Evolutionary conservation across 2,113 vertebrate species (phyloP), one percentile per base, ranked within the genome.

Genomic region (Turnix velox): DNA sequence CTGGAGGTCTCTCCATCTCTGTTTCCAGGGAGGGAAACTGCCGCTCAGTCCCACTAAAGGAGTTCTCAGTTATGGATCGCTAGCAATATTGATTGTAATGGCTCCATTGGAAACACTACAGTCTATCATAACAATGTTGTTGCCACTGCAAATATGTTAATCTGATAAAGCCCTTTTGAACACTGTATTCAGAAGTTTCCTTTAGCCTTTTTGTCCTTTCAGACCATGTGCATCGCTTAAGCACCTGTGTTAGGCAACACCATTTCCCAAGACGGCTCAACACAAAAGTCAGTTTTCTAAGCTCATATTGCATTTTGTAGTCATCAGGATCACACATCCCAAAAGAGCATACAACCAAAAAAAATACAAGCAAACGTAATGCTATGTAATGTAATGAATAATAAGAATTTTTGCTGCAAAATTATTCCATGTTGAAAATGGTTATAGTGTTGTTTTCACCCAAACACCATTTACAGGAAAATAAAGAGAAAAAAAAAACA

Each of bases 51-150:
- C 55, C 63, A n/a, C 84, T 90, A 84, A 96, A 77, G 92, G 71
- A 95, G 69, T 89, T 85, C 73, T 96, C 85, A 67, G 90, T 90
- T 94, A 89, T 67, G 82, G 81, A 94, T 97, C 80, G 2, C 93
- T 96, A 86, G 75, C 76, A 93, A 74, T 93, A 97, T 91, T 93
- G 91, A 94, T 96, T 95, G 79, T 65, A 94, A 93, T 14, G n/a
- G 75, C 43, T 95, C 89, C 92, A 94, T 83, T 93, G 83, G 87
- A 96, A 94, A 85, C 90, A 95, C 95, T 88, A 90, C 46, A 78
- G 84, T 62, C 77, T 80, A 77, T 91, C 51, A 22, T 14, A 72
- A 79, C 55, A 59, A 74, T 24, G 63, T 28, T 84, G 66, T 40
- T 94, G 23, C 58, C 76, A 59, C 71, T 86, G 87, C 18, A 91